Evolutionary conservation across 2,113 vertebrate species (phyloP), one percentile per base, ranked within the genome.

Genomic region (Pedionomus torquatus): DNA sequence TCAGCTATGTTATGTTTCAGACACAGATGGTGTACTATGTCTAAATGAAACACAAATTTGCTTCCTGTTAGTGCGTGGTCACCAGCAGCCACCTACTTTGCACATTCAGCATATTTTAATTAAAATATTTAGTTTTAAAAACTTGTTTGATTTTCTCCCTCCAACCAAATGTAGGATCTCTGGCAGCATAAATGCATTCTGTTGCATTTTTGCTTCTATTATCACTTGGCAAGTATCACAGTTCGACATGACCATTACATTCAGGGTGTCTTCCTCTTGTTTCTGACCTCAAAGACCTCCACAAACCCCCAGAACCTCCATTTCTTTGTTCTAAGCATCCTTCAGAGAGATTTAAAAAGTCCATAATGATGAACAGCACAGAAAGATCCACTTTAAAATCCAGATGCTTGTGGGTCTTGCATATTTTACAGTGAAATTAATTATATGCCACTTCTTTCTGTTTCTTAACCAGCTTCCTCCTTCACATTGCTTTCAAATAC

Each of bases 251-350:
- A 94, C 61, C 5, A 8, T 66, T 74, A 91, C 90, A 86, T 90
- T 94, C 84, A 86, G 66, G 17, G 7, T 28, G 33, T 87, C 93
- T 93, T 92, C 64, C 82, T 90, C 91, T 83, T 72, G 12, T 85
- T 95, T 91, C 94, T 77, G 66, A 90, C 83, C 65, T 89, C 66
- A 63, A 54, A 83, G 83, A 95, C 94, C 52, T 93, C 48, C 78
- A 52, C 71, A 3, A 87, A 89, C 94, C 95, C 16, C 81, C 48
- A 81, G 65, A 49, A 80, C 83, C 52, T 76, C 87, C 87, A 46
- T 64, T 71, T 95, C 81, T 90, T 54, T 81, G n/a, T 93, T 95
- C 51, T 64, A 79, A 83, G 71, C 77, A 58, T 69, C 44, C 57
- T 82, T 82, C 72, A 52, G 44, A 30, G 58, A 96, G 28, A 95